A percentile compares a stretch with the other conserved stretches of the same genome.
phyloP scores from a whole-genome alignment of 2,113 vertebrate genomes.

The Mesitornis unicolor region DNA sequence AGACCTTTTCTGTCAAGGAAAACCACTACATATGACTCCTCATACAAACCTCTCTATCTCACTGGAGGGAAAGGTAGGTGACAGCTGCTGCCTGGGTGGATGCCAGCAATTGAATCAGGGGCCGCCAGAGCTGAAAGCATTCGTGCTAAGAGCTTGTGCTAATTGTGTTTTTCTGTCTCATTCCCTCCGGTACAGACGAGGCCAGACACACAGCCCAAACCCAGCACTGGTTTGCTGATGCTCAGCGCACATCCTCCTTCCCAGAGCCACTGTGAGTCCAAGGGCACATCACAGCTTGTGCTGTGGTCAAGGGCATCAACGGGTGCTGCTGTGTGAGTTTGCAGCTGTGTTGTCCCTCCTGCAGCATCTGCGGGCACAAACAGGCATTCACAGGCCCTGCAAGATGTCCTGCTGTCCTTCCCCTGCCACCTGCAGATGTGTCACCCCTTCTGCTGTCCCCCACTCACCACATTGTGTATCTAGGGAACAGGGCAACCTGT shows the following conservation, averaged over 20 bases:
- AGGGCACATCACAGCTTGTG: neutral
- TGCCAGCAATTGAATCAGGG: neutral
- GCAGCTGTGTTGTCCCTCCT: neutral
- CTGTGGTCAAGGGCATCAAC: neutral
- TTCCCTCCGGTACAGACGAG: neutral
- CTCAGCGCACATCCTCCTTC: neutral
- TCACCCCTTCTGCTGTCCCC: neutral
- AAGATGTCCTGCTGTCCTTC: neutral
- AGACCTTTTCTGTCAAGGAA: neutral
- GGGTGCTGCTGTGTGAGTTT: neutral
- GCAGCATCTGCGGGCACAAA: neutral
- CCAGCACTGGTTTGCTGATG: rapidly evolving
- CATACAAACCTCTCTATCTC: neutral
- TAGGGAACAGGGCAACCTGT: neutral
- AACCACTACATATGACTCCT: neutral
- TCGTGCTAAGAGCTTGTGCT: neutral
- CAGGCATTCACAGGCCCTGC: neutral
- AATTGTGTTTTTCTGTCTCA: neutral
- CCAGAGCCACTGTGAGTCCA: neutral
- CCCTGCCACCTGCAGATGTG: neutral
- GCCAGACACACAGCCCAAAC: neutral
- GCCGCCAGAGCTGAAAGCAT: neutral
- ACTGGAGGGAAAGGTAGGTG: neutral
- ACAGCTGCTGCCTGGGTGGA: neutral
- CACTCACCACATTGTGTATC: neutral